Evolutionary conservation across 2,113 vertebrate genomes (phyloP).

Genomic region (Microtus ochrogaster): DNA sequence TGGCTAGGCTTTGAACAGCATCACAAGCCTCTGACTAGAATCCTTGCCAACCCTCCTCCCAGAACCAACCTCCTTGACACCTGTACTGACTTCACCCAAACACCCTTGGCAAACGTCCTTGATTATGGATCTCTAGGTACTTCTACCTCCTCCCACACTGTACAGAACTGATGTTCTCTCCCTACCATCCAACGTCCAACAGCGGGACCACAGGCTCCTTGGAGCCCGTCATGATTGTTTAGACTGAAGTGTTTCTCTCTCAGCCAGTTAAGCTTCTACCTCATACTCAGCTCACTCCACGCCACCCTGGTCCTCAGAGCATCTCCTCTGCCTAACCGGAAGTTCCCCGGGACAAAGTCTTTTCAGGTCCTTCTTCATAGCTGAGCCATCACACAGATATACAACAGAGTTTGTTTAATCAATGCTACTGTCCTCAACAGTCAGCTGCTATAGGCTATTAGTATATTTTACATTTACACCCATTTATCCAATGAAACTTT

Average conservation of each 20-base stretch:
- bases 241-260: neutral
- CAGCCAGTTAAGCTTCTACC: neutral
- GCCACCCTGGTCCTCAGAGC: neutral
- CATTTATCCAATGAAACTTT: constrained; percentile 31
- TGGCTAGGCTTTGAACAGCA: neutral
- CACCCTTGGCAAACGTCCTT: neutral
- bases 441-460: neutral
- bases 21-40: neutral
- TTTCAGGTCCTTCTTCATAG: neutral
- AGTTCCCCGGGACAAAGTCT: neutral
- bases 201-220: neutral
- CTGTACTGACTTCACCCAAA: neutral
- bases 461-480: constrained; percentile 8
- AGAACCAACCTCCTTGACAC: neutral
- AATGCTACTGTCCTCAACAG: neutral
- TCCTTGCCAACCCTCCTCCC: neutral
- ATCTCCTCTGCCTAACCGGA: neutral
- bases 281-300: neutral
- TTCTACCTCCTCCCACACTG: no score
- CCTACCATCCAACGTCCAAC: neutral
- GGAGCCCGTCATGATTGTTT: neutral
- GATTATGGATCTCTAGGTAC: neutral
- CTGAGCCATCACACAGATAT: neutral
- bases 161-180: neutral
- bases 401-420: neutral